phyloP scores from a whole-genome alignment of 2,113 vertebrate genomes.

The Colinus virginianus region DNA sequence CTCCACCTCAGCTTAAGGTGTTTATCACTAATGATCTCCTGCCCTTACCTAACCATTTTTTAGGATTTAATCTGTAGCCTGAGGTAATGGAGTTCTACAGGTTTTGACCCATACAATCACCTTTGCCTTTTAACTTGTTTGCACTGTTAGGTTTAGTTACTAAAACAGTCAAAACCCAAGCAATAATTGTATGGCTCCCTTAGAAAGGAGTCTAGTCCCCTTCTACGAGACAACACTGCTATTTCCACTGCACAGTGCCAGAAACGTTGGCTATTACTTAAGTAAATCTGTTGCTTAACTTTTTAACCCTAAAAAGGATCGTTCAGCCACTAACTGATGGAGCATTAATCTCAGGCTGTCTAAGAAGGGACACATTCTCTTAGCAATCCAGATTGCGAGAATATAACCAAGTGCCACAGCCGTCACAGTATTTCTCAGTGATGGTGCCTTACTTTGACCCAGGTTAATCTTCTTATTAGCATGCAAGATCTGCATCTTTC shows the following conservation, averaged over 20 bases:
- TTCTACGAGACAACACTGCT: not conserved
- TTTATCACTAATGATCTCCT: not conserved
- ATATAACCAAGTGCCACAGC: not conserved
- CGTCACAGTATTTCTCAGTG: not conserved
- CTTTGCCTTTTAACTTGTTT: not conserved
- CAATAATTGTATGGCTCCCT: not conserved
- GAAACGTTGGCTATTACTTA: not conserved
- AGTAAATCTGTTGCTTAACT: not conserved
- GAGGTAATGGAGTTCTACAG: not conserved
- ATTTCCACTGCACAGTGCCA: not conserved
- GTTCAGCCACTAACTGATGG: not conserved
- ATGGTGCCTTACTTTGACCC: not conserved
- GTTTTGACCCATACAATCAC: not conserved
- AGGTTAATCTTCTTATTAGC: not conserved
- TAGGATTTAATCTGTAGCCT: not conserved
- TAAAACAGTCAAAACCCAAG: not conserved
- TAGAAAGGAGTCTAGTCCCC: not conserved
- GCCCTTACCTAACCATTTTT: not conserved
- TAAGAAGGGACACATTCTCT: not conserved
- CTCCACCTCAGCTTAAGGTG: not conserved
- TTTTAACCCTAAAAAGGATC: not conserved
- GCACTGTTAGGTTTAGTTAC: not conserved
- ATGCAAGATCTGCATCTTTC: not conserved
- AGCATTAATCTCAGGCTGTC: not conserved
- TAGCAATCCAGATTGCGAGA: not conserved